A percentile compares a stretch with the other conserved stretches of the same genome.
Evolutionary conservation across 2,113 vertebrate species (phyloP).

Genomic region (Melanostigma gelatinosum): DNA sequence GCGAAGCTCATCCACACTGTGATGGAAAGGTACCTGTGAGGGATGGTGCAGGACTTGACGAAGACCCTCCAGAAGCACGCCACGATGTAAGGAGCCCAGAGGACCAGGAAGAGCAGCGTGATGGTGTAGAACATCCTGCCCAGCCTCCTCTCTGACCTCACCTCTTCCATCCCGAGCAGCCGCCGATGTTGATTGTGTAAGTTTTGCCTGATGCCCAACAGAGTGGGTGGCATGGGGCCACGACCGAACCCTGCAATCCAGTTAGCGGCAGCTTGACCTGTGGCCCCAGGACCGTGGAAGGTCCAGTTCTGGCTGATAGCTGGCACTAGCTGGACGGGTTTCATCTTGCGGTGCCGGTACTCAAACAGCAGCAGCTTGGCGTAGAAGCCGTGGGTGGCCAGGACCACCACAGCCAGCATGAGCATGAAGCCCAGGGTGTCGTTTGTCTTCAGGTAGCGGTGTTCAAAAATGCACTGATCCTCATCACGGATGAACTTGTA

Average conservation of each 20-base stretch:
- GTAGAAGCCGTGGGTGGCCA: constrained; percentile 94
- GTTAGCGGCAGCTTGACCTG: constrained; percentile 94
- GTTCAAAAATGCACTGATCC: constrained; percentile 96
- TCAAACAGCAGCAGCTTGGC: constrained; percentile 94
- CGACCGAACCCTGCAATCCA: constrained; percentile 96
- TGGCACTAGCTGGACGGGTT: constrained; percentile 93
- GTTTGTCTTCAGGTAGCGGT: constrained; percentile 95
- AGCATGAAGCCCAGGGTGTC: constrained; percentile 97
- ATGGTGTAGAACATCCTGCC: constrained; percentile 96
- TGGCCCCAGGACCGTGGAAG: constrained; percentile 95
- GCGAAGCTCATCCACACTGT: constrained; percentile 97
- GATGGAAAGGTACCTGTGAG: constrained; percentile 91
- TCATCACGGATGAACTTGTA: constrained; percentile 95
- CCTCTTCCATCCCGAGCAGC: constrained; percentile 94
- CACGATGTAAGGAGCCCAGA: constrained; percentile 95
- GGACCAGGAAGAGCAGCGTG: constrained; percentile 93
- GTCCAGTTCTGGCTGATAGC: constrained; percentile 98
- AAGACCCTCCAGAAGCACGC: constrained; percentile 96
- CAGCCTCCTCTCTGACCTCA: constrained; percentile 92
- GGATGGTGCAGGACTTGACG: constrained; percentile 91
- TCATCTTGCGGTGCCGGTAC: constrained; percentile 96
- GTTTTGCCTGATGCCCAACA: constrained; percentile 93
- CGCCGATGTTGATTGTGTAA: constrained; percentile 92
- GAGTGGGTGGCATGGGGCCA: constrained; percentile 93
- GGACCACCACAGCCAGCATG: constrained; percentile 93